Evolutionary conservation across 2,797 vertebrate species (phyloP).

Genomic region (Saxicola maurus): DNA sequence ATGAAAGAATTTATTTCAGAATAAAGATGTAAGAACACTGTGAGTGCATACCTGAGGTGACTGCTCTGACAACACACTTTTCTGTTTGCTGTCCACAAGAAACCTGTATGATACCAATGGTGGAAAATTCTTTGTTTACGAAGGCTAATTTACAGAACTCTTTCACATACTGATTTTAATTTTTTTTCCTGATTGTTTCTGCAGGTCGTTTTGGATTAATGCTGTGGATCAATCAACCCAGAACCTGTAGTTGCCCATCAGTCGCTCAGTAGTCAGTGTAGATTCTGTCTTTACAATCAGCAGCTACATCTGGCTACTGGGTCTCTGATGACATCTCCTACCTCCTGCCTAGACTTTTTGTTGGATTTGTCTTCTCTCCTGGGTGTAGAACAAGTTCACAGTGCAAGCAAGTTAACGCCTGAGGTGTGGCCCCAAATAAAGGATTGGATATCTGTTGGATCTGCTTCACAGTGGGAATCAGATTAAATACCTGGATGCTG

Average conservation of each 20-base stretch:
- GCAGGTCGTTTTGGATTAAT: constrained; percentile 51
- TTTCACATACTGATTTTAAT: background rate
- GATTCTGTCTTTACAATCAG: constrained; percentile 97
- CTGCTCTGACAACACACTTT: background rate
- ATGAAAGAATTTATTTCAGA: constrained; percentile 5
- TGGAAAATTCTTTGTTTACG: background rate
- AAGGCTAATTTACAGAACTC: background rate
- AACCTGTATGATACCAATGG: background rate
- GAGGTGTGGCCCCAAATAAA: constrained; percentile 67
- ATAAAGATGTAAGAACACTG: background rate
- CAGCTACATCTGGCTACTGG: constrained; percentile 99
- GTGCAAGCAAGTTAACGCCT: background rate
- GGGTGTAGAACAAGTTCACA: constrained; percentile 49
- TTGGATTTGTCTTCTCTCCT: constrained; percentile 15
- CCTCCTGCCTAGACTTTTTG: constrained; percentile 30
- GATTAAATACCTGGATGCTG: background rate
- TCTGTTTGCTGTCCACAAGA: background rate
- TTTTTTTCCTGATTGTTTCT: constrained; percentile 45
- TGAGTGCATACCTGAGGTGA: background rate
- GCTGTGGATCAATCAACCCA: background rate
- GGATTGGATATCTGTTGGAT: constrained; percentile 16
- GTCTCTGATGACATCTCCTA: constrained; percentile 87
- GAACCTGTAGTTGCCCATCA: constrained; percentile 72
- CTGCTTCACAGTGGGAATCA: background rate
- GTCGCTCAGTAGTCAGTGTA: constrained; percentile 99